phyloP scores from a whole-genome alignment of 64 coral and sea anemone genomes.

The Stichodactyla helianthus region DNA sequence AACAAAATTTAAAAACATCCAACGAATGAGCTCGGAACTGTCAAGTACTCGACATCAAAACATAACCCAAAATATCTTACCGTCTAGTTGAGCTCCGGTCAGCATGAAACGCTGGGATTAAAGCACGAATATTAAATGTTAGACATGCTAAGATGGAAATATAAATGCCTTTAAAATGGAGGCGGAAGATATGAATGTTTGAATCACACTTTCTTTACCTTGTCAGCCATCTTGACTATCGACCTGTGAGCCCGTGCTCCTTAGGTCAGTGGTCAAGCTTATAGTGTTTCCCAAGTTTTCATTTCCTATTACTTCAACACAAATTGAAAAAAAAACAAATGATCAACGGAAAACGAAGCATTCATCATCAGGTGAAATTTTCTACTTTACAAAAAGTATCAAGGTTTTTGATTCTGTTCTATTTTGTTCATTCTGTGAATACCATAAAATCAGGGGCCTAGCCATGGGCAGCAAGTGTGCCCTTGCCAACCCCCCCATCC shows the following conservation, averaged over 20 bases:
- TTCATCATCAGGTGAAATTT: no score
- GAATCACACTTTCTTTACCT: slow-evolving; percentile 6
- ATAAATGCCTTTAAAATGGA: background rate
- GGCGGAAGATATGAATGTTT: background rate
- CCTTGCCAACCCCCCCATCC: no score
- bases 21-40: background rate
- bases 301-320: no score
- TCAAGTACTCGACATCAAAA: background rate
- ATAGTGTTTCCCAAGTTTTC: background rate
- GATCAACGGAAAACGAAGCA: no score
- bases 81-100: slow-evolving; percentile 84
- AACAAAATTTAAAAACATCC: background rate
- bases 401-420: no score
- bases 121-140: slow-evolving; percentile 3
- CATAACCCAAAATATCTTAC: slow-evolving; percentile 42
- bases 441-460: no score
- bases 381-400: no score
- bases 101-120: slow-evolving; percentile 73
- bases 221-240: slow-evolving; percentile 25
- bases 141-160: background rate
- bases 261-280: background rate
- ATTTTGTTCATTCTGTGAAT: no score
- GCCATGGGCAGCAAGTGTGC: no score
- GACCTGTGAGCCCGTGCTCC: background rate
- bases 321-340: no score